Base-by-base conservation (phyloP, 2,888 invertebrate genomes). In the Apamea anceps region DNA sequence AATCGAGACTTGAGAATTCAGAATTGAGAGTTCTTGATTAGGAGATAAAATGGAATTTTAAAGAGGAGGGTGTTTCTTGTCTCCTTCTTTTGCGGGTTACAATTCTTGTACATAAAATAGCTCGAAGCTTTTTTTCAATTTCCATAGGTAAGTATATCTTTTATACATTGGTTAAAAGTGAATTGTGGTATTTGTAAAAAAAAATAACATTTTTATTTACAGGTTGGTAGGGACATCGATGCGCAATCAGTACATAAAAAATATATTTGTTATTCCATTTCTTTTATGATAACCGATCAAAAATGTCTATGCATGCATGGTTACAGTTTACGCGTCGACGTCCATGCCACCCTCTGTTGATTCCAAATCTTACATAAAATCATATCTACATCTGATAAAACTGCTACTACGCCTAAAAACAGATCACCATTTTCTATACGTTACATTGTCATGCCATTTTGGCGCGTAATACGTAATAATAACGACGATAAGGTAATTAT, bases 1-100 rank as follows among this genome's bases (percentile, higher is more conserved):
- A 85, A 87, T 84, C 37, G 81, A 79, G 68, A 85, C 81, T 80
- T 81, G 73, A 72, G 57, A 85, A 81, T 87, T 71, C 66, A 80
- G 70, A 86, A 72, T 86, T 86, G 67, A 82, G 63, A 79, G 70
- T 54, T 60, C 54, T 51, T 72, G 66, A 77, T 86, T 74, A 48
- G 42, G 25, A 25, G 28, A 65, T 70, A 37, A 84, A 84, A 66
- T 73, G 2, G 7, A 68, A 70, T 79, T 84, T 37, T 48, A 51
- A 21, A 15, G 37, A 18, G n/a, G 60, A 42, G 32, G 10, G 54
- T 28, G 13, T 60, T 42, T 37, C 70, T 42, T 63, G 21, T 21
- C 5, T 68, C 21, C 25, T 68, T 66, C 3, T 70, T 48, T 66
- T n/a, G 25, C n/a, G 8, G n/a, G 18, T 4, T 51, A 32, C n/a